Base-by-base conservation (phyloP, 1,140 invertebrate genomes). In the Hylaeus anthracinus region DNA sequence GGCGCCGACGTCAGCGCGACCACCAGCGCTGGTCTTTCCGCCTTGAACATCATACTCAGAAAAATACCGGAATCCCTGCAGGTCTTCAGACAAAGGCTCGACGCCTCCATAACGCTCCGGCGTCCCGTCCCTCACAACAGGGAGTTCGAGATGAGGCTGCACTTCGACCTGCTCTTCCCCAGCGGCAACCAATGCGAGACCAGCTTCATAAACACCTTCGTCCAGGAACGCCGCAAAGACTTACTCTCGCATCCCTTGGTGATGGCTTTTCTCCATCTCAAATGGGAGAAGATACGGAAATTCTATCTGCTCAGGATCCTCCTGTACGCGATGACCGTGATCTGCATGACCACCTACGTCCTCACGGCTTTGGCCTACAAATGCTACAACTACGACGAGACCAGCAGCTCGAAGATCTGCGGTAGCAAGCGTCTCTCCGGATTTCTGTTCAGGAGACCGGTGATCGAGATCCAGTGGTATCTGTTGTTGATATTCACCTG, bases 201-300 rank as follows among this genome's bases (percentile, higher is more conserved):
- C 37, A 95, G 94, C 53, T 95, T 95, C 87, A 94, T 95, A 73
- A 95, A 95, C 83, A 95, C 94, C 81, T 94, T 95, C 85, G 94
- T 95, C 8, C 94, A 94, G 82, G 95, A 95, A 87, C 94, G 94
- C 15, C 93, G 94, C 48, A 95, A 95, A 86, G 95, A 95, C 79
- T 92, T 95, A 45, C 90, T 95, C n/a, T 94, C 94, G 10, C 95
- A 95, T 91, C 95, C 95, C 1, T 84, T 95, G 10, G 95, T 95
- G 26, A 94, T 95, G 84, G 95, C 95, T 0, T 95, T 95, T 84
- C 88, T 95, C 9, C 94, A 95, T 83, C 93, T 95, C 75, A 95
- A 95, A 84, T 96, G 95, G 95, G 93, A 95, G 66, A 95, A 95
- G 85, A 95, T 96, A 81, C 93, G 95, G 65, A 95, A 95, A 81